Base-by-base conservation (phyloP, 2,113 vertebrate species). In the Hypocryptadius cinnamomeus region DNA sequence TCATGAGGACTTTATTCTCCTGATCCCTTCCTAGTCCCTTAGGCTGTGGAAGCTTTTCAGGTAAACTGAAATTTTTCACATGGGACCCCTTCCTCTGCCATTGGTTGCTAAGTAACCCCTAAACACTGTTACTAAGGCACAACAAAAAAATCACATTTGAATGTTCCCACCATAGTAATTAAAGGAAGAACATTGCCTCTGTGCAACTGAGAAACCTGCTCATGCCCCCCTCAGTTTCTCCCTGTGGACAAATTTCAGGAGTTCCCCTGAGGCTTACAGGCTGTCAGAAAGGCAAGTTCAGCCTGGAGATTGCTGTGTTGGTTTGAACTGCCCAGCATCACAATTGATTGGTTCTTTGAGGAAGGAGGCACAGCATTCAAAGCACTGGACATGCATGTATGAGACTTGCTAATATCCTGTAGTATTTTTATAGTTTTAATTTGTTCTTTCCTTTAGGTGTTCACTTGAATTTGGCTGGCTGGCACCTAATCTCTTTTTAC, bases 381-480 rank as follows among this genome's bases (percentile, higher is more conserved):
- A 94, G 85, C 57, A 79, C 71, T 80, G 17, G 48, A 64, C 22
- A 8, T 88, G 89, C 90, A 54, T 78, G 53, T 47, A 18, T 91
- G 61, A 91, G 44, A 56, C 70, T 59, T 83, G n/a, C 61, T 76
- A 21, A 51, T 91, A 4, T 53, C 16, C 51, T 92, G 51, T 50
- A 85, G 53, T 87, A 42, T 81, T 80, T 71, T 48, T 91, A 65
- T 71, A 74, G 64, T 96, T 87, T 94, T 51, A 70, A 79, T 90
- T 95, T 97, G 65, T 94, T 96, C 78, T 97, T 90, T 97, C 78
- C 94, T 97, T 51, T 96, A 98, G 98, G 96, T 98, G 95, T 98
- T 98, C 92, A 28, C 93, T 97, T 97, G 92, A 96, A 63, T 89
- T 96, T 98, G 89, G 97, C 81, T 98, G 97, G 96, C 96, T 98